phyloP scores from a whole-genome alignment of 2,113 vertebrate species.

The Paracanthobrama guichenoti region DNA sequence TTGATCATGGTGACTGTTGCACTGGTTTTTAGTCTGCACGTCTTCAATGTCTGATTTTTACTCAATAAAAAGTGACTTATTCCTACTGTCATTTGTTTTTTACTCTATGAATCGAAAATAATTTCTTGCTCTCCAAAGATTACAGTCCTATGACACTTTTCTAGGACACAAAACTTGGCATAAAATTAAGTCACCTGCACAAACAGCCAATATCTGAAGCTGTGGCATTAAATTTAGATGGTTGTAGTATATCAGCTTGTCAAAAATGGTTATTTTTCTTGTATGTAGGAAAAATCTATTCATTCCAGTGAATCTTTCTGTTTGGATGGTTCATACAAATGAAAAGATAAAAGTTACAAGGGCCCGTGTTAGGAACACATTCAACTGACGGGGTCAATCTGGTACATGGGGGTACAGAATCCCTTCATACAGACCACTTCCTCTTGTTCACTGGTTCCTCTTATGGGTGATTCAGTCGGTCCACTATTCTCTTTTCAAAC shows the following conservation, averaged over 20 bases:
- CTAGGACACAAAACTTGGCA: neutral
- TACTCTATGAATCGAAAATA: neutral
- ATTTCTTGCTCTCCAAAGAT: neutral
- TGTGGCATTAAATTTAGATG: neutral
- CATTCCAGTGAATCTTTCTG: neutral
- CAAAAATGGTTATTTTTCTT: neutral
- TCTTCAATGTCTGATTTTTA: constrained; percentile 91
- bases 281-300: neutral
- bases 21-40: constrained; percentile 99
- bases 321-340: too few species aligned
- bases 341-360: too few species aligned
- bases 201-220: neutral
- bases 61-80: constrained; percentile 74
- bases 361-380: too few species aligned
- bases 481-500: neutral
- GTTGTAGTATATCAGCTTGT: neutral
- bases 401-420: too few species aligned
- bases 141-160: neutral
- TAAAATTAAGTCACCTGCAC: neutral
- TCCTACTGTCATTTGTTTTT: constrained; percentile 16
- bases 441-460: too few species aligned
- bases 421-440: too few species aligned
- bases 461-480: neutral
- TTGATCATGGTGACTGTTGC: constrained; percentile 73
- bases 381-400: too few species aligned